Base-by-base conservation (phyloP, 2,888 invertebrate species). In the Aphelenchoides bicaudatus region DNA sequence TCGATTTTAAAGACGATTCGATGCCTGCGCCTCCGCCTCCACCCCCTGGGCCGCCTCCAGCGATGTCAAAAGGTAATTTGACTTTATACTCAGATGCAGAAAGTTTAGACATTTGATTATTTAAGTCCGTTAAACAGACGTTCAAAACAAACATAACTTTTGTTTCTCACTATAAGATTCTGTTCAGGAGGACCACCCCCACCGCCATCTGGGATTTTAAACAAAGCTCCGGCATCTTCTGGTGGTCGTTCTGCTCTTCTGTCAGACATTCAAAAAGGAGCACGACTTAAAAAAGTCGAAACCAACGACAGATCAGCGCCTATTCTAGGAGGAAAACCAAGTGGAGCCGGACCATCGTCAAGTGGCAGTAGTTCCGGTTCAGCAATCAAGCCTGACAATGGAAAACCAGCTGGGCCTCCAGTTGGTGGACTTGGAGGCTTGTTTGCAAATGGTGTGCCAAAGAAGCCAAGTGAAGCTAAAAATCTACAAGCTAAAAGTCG, bases 301-400 rank as follows among this genome's bases (percentile, higher is more conserved):
- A 74, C 74, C 5, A 73, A 74, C 46, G 74, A 74, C 52, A 56
- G 74, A 46, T 74, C 74, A 3, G 68, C 67, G 28, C 74, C 74
- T 0, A 37, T 56, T 2, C 31, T 56, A 6, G 43, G 55, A 5
- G 46, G 55, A 16, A 46, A 54, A 3, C 39, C 55, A 16, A n/a
- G 56, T 2, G 43, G 16, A 46, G 43, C 28, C n/a, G 19, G 21
- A 30, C 10, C 6, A 25, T 19, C 58, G 39, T n/a, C n/a, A n/a
- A n/a, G 43, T 31, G 25, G 25, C 30, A 16, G 27, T 19, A 21
- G 39, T 6, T 4, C 5, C 5, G 16, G 49, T 6, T 49, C 49
- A 5, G 6, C 43, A n/a, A 37, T n/a, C 2, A 59, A 58, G 30
- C 34, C 28, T 16, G 29, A 46, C 1, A 21, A 21, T 29, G 48